Base-by-base conservation (phyloP, 2,797 vertebrate species). In the Decapterus maruadsi region DNA sequence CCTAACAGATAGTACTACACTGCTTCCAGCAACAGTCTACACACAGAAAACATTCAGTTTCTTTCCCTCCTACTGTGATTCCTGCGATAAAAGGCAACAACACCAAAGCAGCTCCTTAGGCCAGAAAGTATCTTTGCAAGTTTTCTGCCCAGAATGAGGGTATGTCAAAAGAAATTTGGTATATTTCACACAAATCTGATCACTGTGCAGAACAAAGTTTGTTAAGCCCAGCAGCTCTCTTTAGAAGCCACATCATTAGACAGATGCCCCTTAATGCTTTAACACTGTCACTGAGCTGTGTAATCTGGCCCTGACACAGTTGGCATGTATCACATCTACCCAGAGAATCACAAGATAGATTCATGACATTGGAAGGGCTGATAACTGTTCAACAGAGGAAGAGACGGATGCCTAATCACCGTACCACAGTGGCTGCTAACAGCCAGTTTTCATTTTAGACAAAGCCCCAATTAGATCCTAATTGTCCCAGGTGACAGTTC, bases 251-350 rank as follows among this genome's bases (percentile, higher is more conserved):
- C 85, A 81, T 84, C 88, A 92, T 91, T 88, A 92, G 75, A 87
- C 82, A 78, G 74, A 87, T 83, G 86, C 77, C 87, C 80, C 77
- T 80, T 53, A 78, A 88, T 75, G 71, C 72, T 82, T 60, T 74
- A 80, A 86, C 86, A 65, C 89, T 45, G 65, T 87, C 89, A 84
- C 55, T 86, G 85, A 88, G 83, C 86, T 84, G 87, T 90, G 80
- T 85, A 89, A 93, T 93, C 82, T 77, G 78, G 80, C 76, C 61
- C 78, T 70, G 84, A 88, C 87, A 89, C 68, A 90, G 73, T 81
- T 88, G 85, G 85, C 86, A 62, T 67, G 73, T 85, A 78, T 82
- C 70, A 68, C 69, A 63, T 84, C 75, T 69, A 83, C 72, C 81
- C 63, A 71, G 85, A 87, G 75, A 86, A 81, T 71, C 83, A 68